Evolutionary conservation across 2,113 vertebrate species (phyloP), one percentile per base, ranked within the genome.

Genomic region (Pelobates fuscus): DNA sequence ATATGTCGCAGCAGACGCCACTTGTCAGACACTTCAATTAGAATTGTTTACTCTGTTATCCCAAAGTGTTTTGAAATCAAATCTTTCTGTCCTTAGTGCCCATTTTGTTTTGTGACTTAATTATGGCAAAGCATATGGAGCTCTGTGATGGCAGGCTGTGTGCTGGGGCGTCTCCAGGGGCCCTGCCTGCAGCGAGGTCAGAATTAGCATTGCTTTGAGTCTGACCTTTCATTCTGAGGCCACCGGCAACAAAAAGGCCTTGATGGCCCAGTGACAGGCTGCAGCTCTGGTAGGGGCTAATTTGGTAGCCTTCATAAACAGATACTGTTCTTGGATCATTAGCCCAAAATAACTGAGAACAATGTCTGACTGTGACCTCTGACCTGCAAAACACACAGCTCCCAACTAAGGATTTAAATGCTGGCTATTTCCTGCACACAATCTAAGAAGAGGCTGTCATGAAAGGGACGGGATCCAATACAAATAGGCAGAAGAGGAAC

Each of bases 201-300:
- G 18, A 46, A 67, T 76, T 76, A 60, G 54, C 72, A 67, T 75
- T n/a, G 25, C 72, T 60, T 52, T 52, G 54, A 60, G 41, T 23
- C 37, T 76, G 64, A 76, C 64, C 72, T 60, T 44, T 43, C 26
- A 29, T 54, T 58, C 21, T 43, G 32, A 26, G 52, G 15, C 37
- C 7, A 58, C 46, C n/a, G n/a, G n/a, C n/a, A n/a, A n/a, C n/a
- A n/a, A n/a, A n/a, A n/a, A n/a, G n/a, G n/a, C n/a, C n/a, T n/a
- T n/a, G n/a, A 74, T 15, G 18, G 23, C 18, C n/a, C 72, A 12
- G 18, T 59, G 72, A 67, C 72, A 67, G 72, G 23, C 49, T 2
- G 41, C 12, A 17, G 37, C 52, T 10, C 59, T n/a, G 29, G 41
- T 63, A 58, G 30, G 6, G 5, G 54, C 72, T 76, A 61, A 76